Evolutionary conservation across 2,113 vertebrate species (phyloP), one percentile per base, ranked within the genome.

Genomic region (Heterotis niloticus): DNA sequence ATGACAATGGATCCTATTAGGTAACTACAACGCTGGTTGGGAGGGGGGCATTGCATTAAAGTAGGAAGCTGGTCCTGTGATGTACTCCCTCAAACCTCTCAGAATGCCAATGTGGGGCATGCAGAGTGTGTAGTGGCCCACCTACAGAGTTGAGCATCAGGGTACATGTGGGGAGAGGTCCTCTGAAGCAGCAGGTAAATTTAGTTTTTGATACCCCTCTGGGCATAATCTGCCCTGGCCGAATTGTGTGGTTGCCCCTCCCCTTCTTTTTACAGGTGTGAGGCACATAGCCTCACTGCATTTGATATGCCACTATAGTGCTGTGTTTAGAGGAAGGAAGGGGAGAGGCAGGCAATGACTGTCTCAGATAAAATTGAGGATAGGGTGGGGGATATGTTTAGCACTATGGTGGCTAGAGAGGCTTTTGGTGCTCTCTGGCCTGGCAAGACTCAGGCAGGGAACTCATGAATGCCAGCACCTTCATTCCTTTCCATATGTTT

Each of bases 231-330:
- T 57, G 10, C 26, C 13, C 75, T 51, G 29, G 24, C 59, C 34
- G 67, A 29, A 26, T 69, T 13, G 34, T 20, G 20, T 7, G 10
- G n/a, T 20, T 34, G 18, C 74, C 74, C 20, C 17, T 20, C 16
- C 13, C 76, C 59, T 0, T 54, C 20, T 11, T 23, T 18, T 68
- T 24, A 51, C 62, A 67, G 76, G 76, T 54, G 64, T 67, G 62
- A 56, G 76, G 23, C 64, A 77, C 34, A 67, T 20, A 54, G 44
- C 9, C 51, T 72, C 2, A 16, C 20, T 51, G 64, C 4, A 16
- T 66, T 65, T 76, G 51, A 77, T 54, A 52, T 13, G n/a, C 62
- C 34, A 51, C 13, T 66, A 66, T 77, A 77, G 23, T 16, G 64
- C 64, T 17, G 44, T 51, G 20, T 51, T 77, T 5, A 23, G 60